phyloP scores from a whole-genome alignment of 2,113 vertebrate species.

The Strigops habroptila region DNA sequence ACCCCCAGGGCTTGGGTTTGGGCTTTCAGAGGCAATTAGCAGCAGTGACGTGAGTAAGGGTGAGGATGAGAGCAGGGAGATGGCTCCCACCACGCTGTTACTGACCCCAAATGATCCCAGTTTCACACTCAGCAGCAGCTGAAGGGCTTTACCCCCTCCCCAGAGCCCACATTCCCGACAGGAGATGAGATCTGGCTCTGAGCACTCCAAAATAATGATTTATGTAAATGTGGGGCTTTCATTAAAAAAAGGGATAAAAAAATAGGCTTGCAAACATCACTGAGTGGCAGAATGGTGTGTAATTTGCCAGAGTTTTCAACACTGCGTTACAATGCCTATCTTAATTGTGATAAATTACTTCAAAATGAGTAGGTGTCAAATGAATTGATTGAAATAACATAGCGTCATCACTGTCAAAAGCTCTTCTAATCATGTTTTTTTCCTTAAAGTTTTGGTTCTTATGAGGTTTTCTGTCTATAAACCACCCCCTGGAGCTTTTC shows the following conservation, averaged over 20 bases:
- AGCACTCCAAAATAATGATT: background rate
- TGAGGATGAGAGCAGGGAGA: background rate
- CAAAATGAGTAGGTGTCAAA: background rate
- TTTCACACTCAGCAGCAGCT: background rate
- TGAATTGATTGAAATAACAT: background rate
- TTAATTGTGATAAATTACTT: slow-evolving; percentile 24
- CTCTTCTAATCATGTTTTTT: background rate
- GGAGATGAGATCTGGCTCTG: background rate
- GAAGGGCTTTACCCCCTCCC: background rate
- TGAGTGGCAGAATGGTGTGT: background rate
- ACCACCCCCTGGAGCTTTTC: background rate
- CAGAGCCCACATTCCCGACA: rapidly evolving
- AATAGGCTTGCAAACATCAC: background rate
- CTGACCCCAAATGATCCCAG: background rate
- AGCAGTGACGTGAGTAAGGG: background rate
- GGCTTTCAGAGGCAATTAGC: background rate
- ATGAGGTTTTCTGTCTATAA: background rate
- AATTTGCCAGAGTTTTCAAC: background rate
- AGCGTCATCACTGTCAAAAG: background rate
- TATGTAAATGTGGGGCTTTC: background rate
- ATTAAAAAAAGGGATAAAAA: background rate
- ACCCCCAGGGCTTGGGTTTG: background rate
- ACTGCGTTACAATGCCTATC: background rate
- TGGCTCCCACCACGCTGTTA: background rate
- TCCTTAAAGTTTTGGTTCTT: background rate